A percentile compares a stretch with the other conserved stretches of the same genome.
Evolutionary conservation across 1,140 invertebrate genomes (phyloP).

Genomic region (Paracyclopina nana): DNA sequence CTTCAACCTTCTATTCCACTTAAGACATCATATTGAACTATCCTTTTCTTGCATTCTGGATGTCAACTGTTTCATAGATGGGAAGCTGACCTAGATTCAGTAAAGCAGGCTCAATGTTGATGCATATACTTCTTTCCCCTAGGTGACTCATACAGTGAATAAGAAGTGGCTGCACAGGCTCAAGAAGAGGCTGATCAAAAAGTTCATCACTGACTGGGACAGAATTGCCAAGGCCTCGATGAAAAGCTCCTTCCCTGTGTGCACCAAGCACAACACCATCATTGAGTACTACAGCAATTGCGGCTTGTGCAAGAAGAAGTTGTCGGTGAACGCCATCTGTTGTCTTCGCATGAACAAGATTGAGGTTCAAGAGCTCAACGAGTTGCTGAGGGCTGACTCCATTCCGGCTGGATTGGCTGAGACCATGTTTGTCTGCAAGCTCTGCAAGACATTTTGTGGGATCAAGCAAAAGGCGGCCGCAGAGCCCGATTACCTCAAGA

Average conservation of each 20-base stretch:
- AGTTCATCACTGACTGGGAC: conserved; percentile 30
- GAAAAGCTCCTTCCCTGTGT: conserved; percentile 34
- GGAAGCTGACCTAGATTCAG: no score
- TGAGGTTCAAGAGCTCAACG: conserved; percentile 44
- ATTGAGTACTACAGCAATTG: conserved; percentile 49
- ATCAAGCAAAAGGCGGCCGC: conserved; percentile 36
- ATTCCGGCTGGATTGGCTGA: conserved; percentile 41
- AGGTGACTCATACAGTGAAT: conserved; percentile 30
- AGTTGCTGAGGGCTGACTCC: conserved; percentile 37
- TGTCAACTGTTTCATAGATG: not conserved
- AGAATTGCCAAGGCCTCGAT: conserved; percentile 35
- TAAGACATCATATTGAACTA: no score
- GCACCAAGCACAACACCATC: conserved; percentile 29
- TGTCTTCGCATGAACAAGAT: conserved; percentile 25
- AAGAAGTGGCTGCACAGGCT: conserved; percentile 55
- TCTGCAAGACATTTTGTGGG: conserved; percentile 50
- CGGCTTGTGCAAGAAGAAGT: conserved; percentile 45
- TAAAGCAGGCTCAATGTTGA: no score
- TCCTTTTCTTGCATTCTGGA: no score
- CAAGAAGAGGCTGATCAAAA: conserved; percentile 43
- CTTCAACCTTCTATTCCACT: no score
- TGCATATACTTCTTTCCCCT: not conserved
- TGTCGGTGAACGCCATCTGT: conserved; percentile 37
- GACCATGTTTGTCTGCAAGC: conserved; percentile 47
- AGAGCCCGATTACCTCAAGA: conserved; percentile 27